phyloP scores from a whole-genome alignment of 2,888 invertebrate genomes.

The Ceriagrion tenellum region DNA sequence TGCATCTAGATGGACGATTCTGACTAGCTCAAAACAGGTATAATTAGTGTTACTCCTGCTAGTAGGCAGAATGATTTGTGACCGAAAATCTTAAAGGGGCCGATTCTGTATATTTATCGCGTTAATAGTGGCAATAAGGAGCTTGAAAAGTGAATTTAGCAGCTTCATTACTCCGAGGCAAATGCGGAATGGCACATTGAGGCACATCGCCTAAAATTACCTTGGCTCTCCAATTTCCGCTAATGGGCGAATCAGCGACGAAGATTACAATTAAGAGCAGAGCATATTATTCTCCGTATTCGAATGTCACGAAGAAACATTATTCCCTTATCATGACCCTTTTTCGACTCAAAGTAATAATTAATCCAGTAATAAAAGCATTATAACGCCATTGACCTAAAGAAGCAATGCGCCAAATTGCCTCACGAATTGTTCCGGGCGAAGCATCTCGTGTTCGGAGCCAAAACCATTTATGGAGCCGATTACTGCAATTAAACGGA shows the following conservation, averaged over 20 bases:
- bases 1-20: too few relatives aligned
- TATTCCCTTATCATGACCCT: neutral
- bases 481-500: neutral
- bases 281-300: neutral
- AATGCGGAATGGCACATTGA: neutral
- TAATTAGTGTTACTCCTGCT: too few relatives aligned
- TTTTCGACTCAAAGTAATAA: neutral
- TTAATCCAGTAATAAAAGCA: neutral
- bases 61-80: too few relatives aligned
- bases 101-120: too few relatives aligned
- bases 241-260: neutral
- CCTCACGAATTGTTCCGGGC: neutral
- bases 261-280: neutral
- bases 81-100: too few relatives aligned
- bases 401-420: neutral
- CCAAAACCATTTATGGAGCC: too few relatives aligned
- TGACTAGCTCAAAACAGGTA: too few relatives aligned
- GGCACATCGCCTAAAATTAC: neutral
- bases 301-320: neutral
- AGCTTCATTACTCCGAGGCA: neutral
- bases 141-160: too few relatives aligned
- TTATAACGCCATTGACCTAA: neutral
- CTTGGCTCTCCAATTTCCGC: neutral
- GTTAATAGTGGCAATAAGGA: too few relatives aligned
- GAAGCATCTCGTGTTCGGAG: neutral